Evolutionary conservation across 2,888 invertebrate species (phyloP).

Genomic region (Athalia rosae): DNA sequence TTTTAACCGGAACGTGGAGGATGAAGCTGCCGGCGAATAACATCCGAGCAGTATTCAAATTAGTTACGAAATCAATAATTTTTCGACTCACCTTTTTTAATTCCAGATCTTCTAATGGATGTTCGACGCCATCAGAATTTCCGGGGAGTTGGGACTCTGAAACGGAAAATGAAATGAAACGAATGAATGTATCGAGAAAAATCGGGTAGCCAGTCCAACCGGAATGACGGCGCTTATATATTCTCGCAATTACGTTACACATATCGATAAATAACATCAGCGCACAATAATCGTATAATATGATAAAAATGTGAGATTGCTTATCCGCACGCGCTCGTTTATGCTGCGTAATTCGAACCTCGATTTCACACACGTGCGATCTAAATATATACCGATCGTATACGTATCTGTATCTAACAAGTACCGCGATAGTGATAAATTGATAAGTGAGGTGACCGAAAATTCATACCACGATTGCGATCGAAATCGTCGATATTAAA

Average conservation of each 20-base stretch:
- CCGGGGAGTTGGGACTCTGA: not conserved
- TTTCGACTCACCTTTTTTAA: constrained; percentile 10
- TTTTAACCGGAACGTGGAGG: not conserved
- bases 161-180: not conserved
- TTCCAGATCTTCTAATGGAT: not conserved
- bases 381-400: not conserved
- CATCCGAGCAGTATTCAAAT: not conserved
- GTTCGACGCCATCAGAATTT: constrained; percentile 8
- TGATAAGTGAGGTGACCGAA: not conserved
- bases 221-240: too few species aligned
- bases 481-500: too few species aligned
- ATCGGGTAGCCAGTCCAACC: too few species aligned
- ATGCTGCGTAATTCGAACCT: not conserved
- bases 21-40: too few species aligned
- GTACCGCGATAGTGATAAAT: not conserved
- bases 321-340: too few species aligned
- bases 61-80: not conserved
- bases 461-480: too few species aligned
- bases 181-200: not conserved
- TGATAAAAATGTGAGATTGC: too few species aligned
- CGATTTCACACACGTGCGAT: not conserved
- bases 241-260: too few species aligned
- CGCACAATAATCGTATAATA: too few species aligned
- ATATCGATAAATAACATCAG: too few species aligned
- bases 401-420: too few species aligned